A percentile compares a stretch with the other conserved stretches of the same genome.
These are phyloP conservation scores for Fragum sueziense DNA, from an alignment of 2,888 invertebrate species.

Conservation along the genomic window DNA sequence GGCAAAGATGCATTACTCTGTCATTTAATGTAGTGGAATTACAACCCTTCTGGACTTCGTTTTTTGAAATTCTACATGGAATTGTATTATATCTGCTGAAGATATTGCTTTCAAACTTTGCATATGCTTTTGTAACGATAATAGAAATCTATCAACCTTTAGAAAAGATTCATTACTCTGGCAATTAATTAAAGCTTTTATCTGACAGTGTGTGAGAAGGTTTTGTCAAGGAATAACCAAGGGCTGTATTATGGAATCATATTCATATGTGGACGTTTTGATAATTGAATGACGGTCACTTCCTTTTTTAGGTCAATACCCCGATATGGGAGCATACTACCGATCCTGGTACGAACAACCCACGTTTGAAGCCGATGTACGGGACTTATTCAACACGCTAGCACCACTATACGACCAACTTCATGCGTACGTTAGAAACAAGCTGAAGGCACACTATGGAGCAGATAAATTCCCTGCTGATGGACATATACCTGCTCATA, in stretches of 20 bases:
- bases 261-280: too few species aligned
- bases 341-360: slow-evolving; percentile 91
- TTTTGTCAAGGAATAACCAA: too few species aligned
- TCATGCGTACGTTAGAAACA: slow-evolving; percentile 90
- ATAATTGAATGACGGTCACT: too few species aligned
- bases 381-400: slow-evolving; percentile 83
- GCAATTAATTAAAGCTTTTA: slow-evolving; percentile 8
- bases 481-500: slow-evolving; percentile 91
- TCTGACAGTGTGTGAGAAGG: too few species aligned
- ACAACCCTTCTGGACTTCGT: not conserved
- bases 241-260: too few species aligned
- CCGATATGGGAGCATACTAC: slow-evolving; percentile 94
- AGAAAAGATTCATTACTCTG: too few species aligned
- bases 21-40: too few species aligned
- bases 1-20: too few species aligned
- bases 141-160: not conserved
- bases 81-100: not conserved
- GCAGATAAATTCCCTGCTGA: slow-evolving; percentile 86
- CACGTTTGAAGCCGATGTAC: slow-evolving; percentile 87
- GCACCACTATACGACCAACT: slow-evolving; percentile 90
- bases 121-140: not conserved
- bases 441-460: slow-evolving; percentile 88
- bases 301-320: slow-evolving; percentile 87
- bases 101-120: not conserved
- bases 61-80: not conserved